Base-by-base conservation (phyloP, 2,797 vertebrate species). In the Taenioides sp. region DNA sequence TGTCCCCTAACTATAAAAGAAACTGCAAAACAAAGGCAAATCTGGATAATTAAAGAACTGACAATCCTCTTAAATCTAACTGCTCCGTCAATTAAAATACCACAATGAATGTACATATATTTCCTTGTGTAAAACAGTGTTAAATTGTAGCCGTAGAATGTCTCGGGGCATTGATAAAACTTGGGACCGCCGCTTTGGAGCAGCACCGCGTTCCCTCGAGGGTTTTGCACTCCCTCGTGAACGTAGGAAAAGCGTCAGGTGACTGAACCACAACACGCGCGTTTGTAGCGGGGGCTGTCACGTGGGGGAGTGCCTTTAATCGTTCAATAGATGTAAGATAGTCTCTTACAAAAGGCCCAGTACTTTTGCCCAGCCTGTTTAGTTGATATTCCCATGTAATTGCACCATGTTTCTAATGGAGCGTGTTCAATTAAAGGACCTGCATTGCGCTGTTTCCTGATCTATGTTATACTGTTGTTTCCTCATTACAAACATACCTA, bases 161-260 rank as follows among this genome's bases (percentile, higher is more conserved):
- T 90, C 23, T 76, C 86, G 74, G 61, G 40, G 72, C 40, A 28
- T 49, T 77, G 77, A 37, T 72, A 84, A 82, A 62, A 78, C 66
- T 77, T 65, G 17, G 72, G 79, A 74, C 65, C 22, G 80, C 54
- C 71, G 76, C 67, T 70, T 85, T 79, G 65, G 80, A 65, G 71
- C 78, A 72, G 78, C 77, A 72, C 67, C 70, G 72, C 79, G 74
- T 82, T 88, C 84, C 81, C 80, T 72, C 73, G 14, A 31, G 80
- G 80, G 74, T 85, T 87, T 87, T 72, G 68, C 88, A 87, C 72
- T 64, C 74, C 76, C 89, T 89, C 80, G 91, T 92, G 90, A 92
- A 92, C 68, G 86, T 81, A 75, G 72, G 83, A 50, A n/a, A 50
- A 67, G 57, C 72, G 81, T 92, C 91, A 93, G 91, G 88, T 94